Conservation (phyloP, 2,797 vertebrate genomes). For the Chrysocyon brachyurus region DNA sequence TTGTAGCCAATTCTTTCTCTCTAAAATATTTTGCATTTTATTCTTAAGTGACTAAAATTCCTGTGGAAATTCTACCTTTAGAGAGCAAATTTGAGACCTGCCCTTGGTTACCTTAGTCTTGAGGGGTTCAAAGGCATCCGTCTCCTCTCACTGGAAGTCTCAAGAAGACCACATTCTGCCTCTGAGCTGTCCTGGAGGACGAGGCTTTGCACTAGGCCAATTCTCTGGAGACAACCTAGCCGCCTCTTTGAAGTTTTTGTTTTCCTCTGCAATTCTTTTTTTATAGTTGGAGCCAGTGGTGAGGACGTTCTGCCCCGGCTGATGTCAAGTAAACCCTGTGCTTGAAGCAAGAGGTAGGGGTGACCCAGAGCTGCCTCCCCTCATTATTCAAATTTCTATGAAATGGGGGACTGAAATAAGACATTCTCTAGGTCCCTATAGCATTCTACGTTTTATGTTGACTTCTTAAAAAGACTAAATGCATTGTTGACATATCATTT, state of each 20-base stretch:
- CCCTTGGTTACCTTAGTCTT: background rate
- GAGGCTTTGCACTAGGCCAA: background rate
- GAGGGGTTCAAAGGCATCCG: background rate
- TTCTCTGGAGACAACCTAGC: background rate
- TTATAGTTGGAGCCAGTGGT: slow-evolving; percentile 6
- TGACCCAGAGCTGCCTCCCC: background rate
- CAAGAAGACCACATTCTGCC: background rate
- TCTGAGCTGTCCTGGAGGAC: background rate
- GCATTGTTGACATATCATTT: background rate
- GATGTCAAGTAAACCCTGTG: slow-evolving; percentile 52
- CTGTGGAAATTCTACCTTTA: background rate
- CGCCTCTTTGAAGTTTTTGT: slow-evolving; percentile 23
- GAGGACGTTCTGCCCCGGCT: slow-evolving; percentile 15
- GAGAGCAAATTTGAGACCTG: background rate
- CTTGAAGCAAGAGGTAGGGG: background rate
- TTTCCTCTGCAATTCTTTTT: slow-evolving; percentile 60
- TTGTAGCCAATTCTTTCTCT: slow-evolving; percentile 37
- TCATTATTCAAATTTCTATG: background rate
- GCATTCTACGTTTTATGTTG: background rate
- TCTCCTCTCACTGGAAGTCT: background rate
- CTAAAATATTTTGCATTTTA: slow-evolving; percentile 47
- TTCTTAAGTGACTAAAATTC: slow-evolving; percentile 18
- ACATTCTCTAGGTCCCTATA: background rate
- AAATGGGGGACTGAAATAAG: background rate
- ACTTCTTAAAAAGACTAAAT: background rate